Evolutionary conservation across 1,140 invertebrate species (phyloP), one percentile per base, ranked within the genome.

Genomic region (Zeugodacus cucurbitae): DNA sequence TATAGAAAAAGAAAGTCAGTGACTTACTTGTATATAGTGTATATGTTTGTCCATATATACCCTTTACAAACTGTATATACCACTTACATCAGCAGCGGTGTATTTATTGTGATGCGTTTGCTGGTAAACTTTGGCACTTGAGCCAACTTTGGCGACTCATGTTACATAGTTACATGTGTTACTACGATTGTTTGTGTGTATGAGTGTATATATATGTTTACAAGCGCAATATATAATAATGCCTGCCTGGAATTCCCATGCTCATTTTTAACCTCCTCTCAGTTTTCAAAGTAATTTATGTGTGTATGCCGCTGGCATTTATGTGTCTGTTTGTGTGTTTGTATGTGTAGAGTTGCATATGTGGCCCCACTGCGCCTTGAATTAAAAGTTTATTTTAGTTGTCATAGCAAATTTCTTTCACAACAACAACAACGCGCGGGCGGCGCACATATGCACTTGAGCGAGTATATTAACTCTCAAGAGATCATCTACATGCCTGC

Each of bases 61-160:
- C 2, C 11, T 20, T 14, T 54, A 20, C 8, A 48, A 6, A 3
- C 7, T 37, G 11, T 22, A 37, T 37, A 37, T 37, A 70, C 37
- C n/a, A n/a, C n/a, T n/a, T n/a, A n/a, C n/a, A n/a, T n/a, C n/a
- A n/a, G 26, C 10, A 26, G 58, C 17, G 58, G 2, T 26, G 34
- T 37, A 34, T 74, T 74, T 74, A 74, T 74, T 74, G 34, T 74
- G 17, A 37, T 20, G 34, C 67, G 34, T 74, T 34, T 74, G 41
- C 34, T 41, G 29, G 5, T 74, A 74, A 74, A 74, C 67, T 74
- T 74, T 74, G 67, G 32, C 67, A 74, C 67, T 74, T 74, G 67
- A 41, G 67, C 37, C 34, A 74, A 74, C 67, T 74, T 74, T 32
- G 32, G 6, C 67, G 11, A 22, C 32, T 74, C 32, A 41, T 41